A percentile compares a stretch with the other conserved stretches of the same genome.
Conservation (phyloP, 2,888 invertebrate genomes). For the Cataglyphis albicans region DNA sequence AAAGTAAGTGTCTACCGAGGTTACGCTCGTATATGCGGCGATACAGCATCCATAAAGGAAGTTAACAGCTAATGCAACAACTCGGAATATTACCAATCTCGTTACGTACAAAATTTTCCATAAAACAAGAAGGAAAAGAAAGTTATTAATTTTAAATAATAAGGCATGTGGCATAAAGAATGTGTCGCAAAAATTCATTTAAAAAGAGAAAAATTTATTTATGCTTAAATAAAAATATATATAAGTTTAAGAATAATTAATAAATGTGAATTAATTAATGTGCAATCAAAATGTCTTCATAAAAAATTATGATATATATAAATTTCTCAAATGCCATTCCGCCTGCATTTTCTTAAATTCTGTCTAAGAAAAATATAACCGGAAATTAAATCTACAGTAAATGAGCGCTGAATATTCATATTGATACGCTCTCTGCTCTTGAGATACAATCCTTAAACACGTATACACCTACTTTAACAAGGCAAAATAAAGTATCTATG, state of each 20-base stretch:
- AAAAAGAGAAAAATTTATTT: constrained; percentile 1
- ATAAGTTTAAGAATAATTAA: constrained; percentile 6
- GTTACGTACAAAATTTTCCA: constrained; percentile 17
- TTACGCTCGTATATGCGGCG: constrained; percentile 29
- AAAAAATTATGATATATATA: neutral
- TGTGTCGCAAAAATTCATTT: neutral
- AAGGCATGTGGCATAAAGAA: neutral
- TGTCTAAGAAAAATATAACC: constrained; percentile 20
- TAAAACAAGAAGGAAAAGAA: neutral
- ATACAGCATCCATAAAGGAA: constrained; percentile 39
- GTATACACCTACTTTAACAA: constrained; percentile 36
- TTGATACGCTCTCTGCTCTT: neutral
- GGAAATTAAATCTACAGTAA: constrained; percentile 35
- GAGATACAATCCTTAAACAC: constrained; percentile 30
- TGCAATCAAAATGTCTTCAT: neutral
- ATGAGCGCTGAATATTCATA: constrained; percentile 40
- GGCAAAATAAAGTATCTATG: constrained; percentile 22
- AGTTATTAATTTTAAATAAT: neutral
- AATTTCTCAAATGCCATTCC: neutral
- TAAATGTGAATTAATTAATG: neutral
- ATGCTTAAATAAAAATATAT: neutral
- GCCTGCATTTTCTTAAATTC: neutral
- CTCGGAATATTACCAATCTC: constrained; percentile 16
- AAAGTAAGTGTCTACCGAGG: constrained; percentile 46
- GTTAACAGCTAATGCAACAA: constrained; percentile 34